Conservation (phyloP, 1,140 invertebrate species). For the Callitettix versicolor region DNA sequence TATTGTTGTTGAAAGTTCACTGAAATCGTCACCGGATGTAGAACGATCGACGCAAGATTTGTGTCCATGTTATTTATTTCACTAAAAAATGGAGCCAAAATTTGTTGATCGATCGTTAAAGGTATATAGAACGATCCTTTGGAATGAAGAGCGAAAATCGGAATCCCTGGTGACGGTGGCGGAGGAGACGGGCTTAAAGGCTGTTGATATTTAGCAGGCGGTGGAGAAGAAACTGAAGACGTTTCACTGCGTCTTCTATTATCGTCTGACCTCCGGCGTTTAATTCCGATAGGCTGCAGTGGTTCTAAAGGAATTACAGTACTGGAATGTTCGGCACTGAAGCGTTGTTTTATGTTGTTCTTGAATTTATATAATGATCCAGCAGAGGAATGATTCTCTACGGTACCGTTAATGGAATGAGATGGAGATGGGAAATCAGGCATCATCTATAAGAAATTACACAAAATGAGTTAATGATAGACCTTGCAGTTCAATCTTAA, state of each 20-base stretch:
- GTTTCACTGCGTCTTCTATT: neutral
- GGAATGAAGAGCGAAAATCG: slow-evolving; percentile 72
- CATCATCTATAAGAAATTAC: slow-evolving; percentile 2
- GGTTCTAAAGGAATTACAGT: neutral
- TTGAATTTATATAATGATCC: slow-evolving; percentile 74
- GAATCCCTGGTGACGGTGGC: slow-evolving; percentile 37
- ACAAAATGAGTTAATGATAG: too few species aligned
- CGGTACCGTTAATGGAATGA: slow-evolving; percentile 25
- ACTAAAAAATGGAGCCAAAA: slow-evolving; percentile 57
- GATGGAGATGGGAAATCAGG: slow-evolving; percentile 2
- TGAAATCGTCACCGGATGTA: slow-evolving; percentile 85
- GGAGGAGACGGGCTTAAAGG: neutral
- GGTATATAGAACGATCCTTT: slow-evolving; percentile 86
- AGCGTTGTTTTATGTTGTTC: slow-evolving; percentile 84
- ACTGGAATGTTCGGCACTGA: slow-evolving; percentile 31
- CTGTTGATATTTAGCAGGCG: neutral
- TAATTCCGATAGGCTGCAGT: neutral
- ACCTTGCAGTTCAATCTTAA: too few species aligned
- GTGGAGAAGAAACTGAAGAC: neutral
- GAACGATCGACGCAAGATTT: slow-evolving; percentile 45
- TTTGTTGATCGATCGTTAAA: slow-evolving; percentile 68
- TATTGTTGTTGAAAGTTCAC: slow-evolving; percentile 54
- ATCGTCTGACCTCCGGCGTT: slow-evolving; percentile 4
- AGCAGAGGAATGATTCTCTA: slow-evolving; percentile 40
- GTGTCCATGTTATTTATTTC: slow-evolving; percentile 40